Evolutionary conservation across 2,113 vertebrate genomes (phyloP).

Genomic region (Gnathonemus longibarbis): DNA sequence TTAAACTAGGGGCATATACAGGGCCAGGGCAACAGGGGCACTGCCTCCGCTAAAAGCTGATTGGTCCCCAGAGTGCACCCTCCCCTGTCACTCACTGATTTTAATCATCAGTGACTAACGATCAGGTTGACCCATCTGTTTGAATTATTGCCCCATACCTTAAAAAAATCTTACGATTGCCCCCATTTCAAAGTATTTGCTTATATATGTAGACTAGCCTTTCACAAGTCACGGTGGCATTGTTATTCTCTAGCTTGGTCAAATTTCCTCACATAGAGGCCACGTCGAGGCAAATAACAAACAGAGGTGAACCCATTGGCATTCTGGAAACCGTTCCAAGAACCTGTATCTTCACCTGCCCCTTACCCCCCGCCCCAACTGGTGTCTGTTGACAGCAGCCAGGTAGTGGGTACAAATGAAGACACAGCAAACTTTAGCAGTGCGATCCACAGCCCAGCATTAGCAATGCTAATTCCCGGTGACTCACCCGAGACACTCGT

Average conservation of each 20-base stretch:
- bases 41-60: neutral
- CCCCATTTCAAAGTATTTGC: neutral
- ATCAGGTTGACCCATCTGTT: neutral
- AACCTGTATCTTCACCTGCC: neutral
- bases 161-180: neutral
- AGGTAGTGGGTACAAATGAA: slow-evolving; percentile 16
- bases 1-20: neutral
- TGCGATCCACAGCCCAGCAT: neutral
- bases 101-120: neutral
- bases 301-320: neutral
- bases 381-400: neutral
- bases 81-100: neutral
- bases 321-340: slow-evolving; percentile 3
- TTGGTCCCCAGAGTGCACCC: neutral
- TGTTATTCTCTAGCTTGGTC: neutral
- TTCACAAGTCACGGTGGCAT: neutral
- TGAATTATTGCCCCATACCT: neutral
- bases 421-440: neutral
- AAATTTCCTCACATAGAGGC: neutral
- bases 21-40: neutral
- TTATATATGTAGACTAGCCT: neutral
- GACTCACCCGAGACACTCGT: slow-evolving; percentile 15
- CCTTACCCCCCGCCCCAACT: neutral
- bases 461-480: slow-evolving; percentile 18
- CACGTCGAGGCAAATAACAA: neutral